Base-by-base conservation (phyloP, 2,888 invertebrate genomes). In the Sinelater perroti region DNA sequence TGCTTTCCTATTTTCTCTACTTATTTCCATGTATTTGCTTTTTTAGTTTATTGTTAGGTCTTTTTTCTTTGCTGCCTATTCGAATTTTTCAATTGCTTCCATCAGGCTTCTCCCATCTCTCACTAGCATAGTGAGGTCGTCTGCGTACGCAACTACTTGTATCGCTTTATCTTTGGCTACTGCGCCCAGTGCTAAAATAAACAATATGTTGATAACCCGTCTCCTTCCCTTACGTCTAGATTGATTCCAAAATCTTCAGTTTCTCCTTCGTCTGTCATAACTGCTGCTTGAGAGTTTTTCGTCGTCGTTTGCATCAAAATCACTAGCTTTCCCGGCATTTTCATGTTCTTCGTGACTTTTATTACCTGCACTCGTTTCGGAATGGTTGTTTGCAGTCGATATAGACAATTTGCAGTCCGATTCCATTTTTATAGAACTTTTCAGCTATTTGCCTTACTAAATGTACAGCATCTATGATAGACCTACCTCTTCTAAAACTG, bases 11-110 rank as follows among this genome's bases (percentile, higher is more conserved):
- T 24, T 24, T 3, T 30, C 30, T 30, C 6, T 30, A 11, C n/a
- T 30, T 30, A 30, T 30, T 30, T 30, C 5, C 30, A 30, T 30
- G 10, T 30, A 30, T 30, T 30, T 30, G 11, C 30, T 30, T 30
- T 30, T 30, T n/a, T 30, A 10, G 30, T 30, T 30, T 11, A n/a
- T n/a, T n/a, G n/a, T n/a, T n/a, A n/a, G n/a, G n/a, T n/a, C n/a
- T n/a, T n/a, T n/a, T n/a, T n/a, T n/a, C n/a, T n/a, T n/a, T n/a
- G n/a, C n/a, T n/a, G n/a, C n/a, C n/a, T n/a, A n/a, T n/a, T n/a
- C n/a, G 5, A 30, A 10, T n/a, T 30, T n/a, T n/a, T 30, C 5
- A 30, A 30, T 30, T 3, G 30, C 30, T 30, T 30, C 30, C 11
- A 4, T 11, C 10, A 30, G 30, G 8, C 11, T 4, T 4, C 11